Conservation (phyloP, 2,797 vertebrate species). For the Tiaroga cobitis region DNA sequence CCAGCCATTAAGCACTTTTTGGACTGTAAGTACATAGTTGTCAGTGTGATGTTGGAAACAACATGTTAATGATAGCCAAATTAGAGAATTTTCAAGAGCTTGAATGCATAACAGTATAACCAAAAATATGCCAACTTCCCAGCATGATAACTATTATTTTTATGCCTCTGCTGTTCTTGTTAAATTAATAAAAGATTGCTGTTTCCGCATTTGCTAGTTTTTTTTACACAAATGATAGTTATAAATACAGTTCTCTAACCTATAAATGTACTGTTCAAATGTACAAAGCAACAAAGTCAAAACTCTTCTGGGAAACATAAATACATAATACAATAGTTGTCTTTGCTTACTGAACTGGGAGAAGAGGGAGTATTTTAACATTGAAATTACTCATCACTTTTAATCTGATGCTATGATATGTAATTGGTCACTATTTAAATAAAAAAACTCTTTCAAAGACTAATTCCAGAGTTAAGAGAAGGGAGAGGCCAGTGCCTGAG, state of each 20-base stretch:
- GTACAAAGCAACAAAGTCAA: not conserved
- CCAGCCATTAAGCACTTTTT: constrained; percentile 1
- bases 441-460: not conserved
- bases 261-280: not conserved
- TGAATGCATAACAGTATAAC: not conserved
- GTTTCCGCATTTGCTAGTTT: not conserved
- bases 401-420: not conserved
- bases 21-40: not conserved
- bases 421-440: not conserved
- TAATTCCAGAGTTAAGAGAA: constrained; percentile 11
- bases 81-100: not conserved
- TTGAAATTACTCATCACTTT: not conserved
- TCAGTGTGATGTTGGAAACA: constrained; percentile 19
- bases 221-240: not conserved
- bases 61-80: not conserved
- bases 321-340: not conserved
- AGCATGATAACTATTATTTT: not conserved
- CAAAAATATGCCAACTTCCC: not conserved
- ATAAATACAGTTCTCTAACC: not conserved
- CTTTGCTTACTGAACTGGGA: constrained; percentile 1
- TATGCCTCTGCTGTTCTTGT: not conserved
- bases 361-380: not conserved
- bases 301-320: constrained; percentile 1
- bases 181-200: not conserved
- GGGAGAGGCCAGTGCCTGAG: constrained; percentile 23